Evolutionary conservation across 2,888 invertebrate genomes (phyloP), one percentile per base, ranked within the genome.

Genomic region (Bugula neritina): DNA sequence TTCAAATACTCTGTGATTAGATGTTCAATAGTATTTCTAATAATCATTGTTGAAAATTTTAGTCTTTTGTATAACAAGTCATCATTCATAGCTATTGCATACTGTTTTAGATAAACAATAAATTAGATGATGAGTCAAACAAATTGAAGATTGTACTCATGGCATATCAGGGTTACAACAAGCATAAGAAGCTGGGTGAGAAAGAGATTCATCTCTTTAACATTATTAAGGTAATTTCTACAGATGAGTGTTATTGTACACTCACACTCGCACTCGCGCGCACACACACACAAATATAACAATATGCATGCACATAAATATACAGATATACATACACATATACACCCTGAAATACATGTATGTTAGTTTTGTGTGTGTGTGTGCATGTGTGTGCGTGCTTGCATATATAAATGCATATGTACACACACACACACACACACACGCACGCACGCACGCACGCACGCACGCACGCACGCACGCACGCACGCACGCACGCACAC

Each of bases 161-260:
- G 52, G 70, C 43, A n/a, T 70, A 25, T n/a, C 70, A 70, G 31
- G 70, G 70, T 25, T 23, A 70, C 52, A 54, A 54, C 54, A 54
- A 54, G 23, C 70, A 70, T 52, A 70, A 54, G 31, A 70, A 70
- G 25, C 43, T 70, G 21, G 70, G 70, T 5, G 70, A 70, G 5
- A 70, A 43, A 29, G 70, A 70, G 23, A 70, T 70, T 3, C 70
- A 70, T 43, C 29, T 70, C 2, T 70, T 70, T 52, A 70, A 70
- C 52, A 70, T 70, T 54, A 43, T 70, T 23, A 34, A 31, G n/a
- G 70, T 70, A 27, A 63, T 17, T 57, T 5, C 52, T 13, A 13
- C 21, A 13, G 10, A 13, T 10, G n/a, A n/a, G 52, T 52, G 52
- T 52, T 13, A 13, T 52, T 52, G 52, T 21, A 52, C 52, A 52